Conservation (phyloP, 1,140 invertebrate species). For the Drosophila elegans region DNA sequence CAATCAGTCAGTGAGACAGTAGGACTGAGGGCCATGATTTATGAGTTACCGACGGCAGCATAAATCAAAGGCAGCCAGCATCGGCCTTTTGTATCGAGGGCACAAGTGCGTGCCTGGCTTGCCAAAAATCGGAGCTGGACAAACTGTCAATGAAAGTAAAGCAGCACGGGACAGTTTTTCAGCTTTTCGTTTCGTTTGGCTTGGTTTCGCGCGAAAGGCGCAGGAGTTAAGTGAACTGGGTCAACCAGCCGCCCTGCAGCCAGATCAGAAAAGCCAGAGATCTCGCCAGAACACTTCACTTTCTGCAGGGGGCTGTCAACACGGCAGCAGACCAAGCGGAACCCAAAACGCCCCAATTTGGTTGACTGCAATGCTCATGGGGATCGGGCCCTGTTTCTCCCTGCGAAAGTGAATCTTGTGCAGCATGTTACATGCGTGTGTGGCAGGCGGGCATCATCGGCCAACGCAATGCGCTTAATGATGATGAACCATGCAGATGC, state of each 20-base stretch:
- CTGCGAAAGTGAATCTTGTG: constrained; percentile 76
- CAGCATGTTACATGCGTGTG: constrained; percentile 31
- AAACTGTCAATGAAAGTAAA: constrained; percentile 82
- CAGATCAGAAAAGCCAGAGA: constrained; percentile 24
- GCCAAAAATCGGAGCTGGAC: constrained; percentile 40
- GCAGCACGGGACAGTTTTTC: constrained; percentile 48
- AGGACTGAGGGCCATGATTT: constrained; percentile 52
- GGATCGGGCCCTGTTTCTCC: constrained; percentile 24
- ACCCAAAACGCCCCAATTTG: constrained; percentile 70
- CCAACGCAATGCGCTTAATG: constrained; percentile 72
- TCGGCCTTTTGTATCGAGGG: constrained; percentile 69
- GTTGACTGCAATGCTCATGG: constrained; percentile 43
- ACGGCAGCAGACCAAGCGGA: constrained; percentile 48
- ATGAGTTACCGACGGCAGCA: constrained; percentile 59
- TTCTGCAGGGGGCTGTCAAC: constrained; percentile 32
- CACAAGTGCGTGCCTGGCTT: constrained; percentile 77
- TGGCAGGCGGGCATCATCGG: constrained; percentile 46
- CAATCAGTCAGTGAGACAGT: constrained; percentile 45
- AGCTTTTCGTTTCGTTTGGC: constrained; percentile 18
- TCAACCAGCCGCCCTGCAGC: constrained; percentile 72
- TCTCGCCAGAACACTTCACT: constrained; percentile 38
- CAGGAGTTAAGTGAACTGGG: constrained; percentile 61
- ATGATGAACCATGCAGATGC: constrained; percentile 70
- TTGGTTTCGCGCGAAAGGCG: constrained; percentile 41
- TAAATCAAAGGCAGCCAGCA: constrained; percentile 64